Conservation (phyloP, 2,113 vertebrate genomes). For the Microtus montanus region DNA sequence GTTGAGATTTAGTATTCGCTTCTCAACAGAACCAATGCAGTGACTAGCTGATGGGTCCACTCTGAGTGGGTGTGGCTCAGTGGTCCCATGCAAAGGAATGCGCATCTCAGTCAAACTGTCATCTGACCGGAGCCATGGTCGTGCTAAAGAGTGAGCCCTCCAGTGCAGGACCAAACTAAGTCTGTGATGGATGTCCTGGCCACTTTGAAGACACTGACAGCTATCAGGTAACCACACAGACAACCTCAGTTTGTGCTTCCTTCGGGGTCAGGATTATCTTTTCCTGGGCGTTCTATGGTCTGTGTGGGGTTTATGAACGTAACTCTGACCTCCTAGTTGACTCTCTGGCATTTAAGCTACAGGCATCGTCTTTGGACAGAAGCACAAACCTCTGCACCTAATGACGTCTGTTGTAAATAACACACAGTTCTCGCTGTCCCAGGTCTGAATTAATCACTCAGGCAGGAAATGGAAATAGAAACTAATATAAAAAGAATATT, state of each 20-base stretch:
- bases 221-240: neutral
- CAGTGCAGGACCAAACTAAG: neutral
- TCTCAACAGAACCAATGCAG: constrained; percentile 25
- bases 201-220: neutral
- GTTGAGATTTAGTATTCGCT: neutral
- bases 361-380: neutral
- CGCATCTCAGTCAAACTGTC: neutral
- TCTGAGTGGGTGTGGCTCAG: neutral
- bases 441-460: neutral
- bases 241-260: neutral
- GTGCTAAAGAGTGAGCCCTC: neutral
- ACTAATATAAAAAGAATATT: neutral
- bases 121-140: neutral
- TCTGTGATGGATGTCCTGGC: neutral
- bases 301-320: neutral
- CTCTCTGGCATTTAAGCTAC: neutral
- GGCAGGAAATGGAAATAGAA: constrained; percentile 10
- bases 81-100: neutral
- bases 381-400: neutral
- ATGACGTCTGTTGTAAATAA: neutral
- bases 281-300: neutral
- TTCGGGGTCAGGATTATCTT: neutral
- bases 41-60: neutral
- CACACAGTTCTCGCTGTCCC: neutral
- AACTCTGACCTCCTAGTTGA: neutral